Conservation (phyloP, 2,113 vertebrate species). For the Pollimyrus isidori region DNA sequence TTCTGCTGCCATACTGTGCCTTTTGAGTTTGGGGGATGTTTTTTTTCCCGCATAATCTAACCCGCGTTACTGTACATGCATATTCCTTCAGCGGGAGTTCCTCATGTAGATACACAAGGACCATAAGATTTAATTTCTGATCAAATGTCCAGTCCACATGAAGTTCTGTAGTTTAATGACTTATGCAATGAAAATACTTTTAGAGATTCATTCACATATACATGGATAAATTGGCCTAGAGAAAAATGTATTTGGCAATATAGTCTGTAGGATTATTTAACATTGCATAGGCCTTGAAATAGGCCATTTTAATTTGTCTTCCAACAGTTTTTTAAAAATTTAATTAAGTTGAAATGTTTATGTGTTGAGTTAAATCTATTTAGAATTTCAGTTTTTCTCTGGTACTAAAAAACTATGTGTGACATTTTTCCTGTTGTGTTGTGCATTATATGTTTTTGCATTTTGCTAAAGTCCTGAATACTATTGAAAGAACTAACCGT, state of each 20-base stretch:
- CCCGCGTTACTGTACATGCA: constrained; percentile 22
- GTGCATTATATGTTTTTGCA: background rate
- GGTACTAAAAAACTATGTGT: background rate
- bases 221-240: constrained; percentile 69
- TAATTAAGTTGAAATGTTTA: constrained; percentile 52
- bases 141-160: constrained; percentile 48
- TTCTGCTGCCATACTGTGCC: constrained; percentile 61
- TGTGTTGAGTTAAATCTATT: background rate
- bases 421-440: background rate
- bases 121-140: constrained; percentile 55
- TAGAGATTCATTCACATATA: constrained; percentile 57
- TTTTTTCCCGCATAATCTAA: constrained; percentile 46
- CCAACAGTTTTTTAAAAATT: constrained; percentile 44
- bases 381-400: background rate
- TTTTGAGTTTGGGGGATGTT: constrained; percentile 55
- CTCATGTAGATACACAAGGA: constrained; percentile 37
- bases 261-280: constrained; percentile 60
- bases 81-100: constrained; percentile 39
- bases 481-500: constrained; percentile 21
- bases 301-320: constrained; percentile 47
- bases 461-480: constrained; percentile 19
- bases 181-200: constrained; percentile 50
- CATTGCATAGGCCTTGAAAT: constrained; percentile 44
- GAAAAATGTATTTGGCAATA: constrained; percentile 59
- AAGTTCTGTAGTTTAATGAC: constrained; percentile 35